phyloP scores from a whole-genome alignment of 2,888 invertebrate genomes.

The Seira ritae region DNA sequence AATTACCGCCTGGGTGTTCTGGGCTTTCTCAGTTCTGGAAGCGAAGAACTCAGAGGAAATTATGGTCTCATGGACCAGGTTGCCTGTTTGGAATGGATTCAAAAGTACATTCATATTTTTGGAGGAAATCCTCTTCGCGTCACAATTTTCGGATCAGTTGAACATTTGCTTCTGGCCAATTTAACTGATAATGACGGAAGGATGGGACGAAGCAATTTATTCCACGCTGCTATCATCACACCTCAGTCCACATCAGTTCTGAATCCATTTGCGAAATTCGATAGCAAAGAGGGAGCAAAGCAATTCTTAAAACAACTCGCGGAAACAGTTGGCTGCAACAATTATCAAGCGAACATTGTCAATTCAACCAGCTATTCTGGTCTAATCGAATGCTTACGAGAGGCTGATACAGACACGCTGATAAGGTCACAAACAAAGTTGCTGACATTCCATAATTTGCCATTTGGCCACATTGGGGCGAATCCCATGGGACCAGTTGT shows the following conservation, averaged over 20 bases:
- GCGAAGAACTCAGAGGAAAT: conserved; percentile 61
- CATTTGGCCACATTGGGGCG: conserved; percentile 1
- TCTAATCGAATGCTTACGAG: conserved; percentile 60
- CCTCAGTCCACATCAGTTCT: conserved; percentile 60
- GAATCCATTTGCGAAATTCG: conserved; percentile 47
- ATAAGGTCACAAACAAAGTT: conserved; percentile 60
- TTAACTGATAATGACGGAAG: background rate
- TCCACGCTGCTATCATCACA: conserved; percentile 65
- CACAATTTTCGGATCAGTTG: conserved; percentile 69
- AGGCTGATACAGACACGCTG: conserved; percentile 54
- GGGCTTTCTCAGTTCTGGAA: conserved; percentile 66
- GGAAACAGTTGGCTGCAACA: conserved; percentile 39
- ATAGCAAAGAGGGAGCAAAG: conserved; percentile 37
- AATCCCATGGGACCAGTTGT: conserved; percentile 64
- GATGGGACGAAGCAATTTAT: conserved; percentile 36
- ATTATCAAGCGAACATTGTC: background rate
- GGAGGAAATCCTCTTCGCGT: conserved; percentile 70
- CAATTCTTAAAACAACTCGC: conserved; percentile 39
- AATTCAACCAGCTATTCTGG: background rate
- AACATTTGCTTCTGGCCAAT: conserved; percentile 64
- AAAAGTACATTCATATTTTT: conserved; percentile 71
- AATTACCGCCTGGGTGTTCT: conserved; percentile 68
- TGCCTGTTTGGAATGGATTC: conserved; percentile 67
- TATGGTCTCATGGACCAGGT: conserved; percentile 71
- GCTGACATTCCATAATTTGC: conserved; percentile 64